These are phyloP conservation scores for Poecilia latipinna DNA, from an alignment of 2,113 vertebrate species.

Conservation along the genomic window DNA sequence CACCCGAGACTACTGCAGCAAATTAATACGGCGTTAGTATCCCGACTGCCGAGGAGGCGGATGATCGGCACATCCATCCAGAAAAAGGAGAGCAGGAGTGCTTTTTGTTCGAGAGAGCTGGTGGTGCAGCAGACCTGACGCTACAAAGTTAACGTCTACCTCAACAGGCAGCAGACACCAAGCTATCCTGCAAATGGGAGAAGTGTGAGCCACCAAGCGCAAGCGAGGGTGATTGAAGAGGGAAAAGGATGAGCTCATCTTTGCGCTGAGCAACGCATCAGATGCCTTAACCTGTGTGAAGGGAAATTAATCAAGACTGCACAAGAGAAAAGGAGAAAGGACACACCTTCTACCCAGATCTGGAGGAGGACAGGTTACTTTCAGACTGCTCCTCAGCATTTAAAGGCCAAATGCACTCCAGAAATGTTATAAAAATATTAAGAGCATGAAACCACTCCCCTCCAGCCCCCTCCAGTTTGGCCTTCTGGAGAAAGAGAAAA, in stretches of 20 bases:
- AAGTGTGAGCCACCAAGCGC: background rate
- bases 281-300: background rate
- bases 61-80: constrained; percentile 44
- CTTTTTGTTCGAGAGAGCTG: constrained; percentile 40
- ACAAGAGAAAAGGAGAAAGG: background rate
- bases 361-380: background rate
- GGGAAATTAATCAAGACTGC: background rate
- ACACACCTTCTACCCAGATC: background rate
- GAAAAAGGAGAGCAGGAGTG: background rate
- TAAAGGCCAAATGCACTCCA: too few relatives aligned
- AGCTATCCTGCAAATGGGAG: background rate
- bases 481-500: too few relatives aligned
- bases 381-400: too few relatives aligned
- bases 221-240: too few relatives aligned
- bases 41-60: constrained; percentile 56
- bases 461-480: too few relatives aligned
- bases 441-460: too few relatives aligned
- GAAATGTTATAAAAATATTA: too few relatives aligned
- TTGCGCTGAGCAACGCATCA: background rate
- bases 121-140: constrained; percentile 45
- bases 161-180: constrained; percentile 10
- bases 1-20: constrained; percentile 6
- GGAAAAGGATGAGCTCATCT: background rate
- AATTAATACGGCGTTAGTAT: constrained; percentile 42
- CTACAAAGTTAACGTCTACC: constrained; percentile 20